A percentile compares a stretch with the other conserved stretches of the same genome.
Evolutionary conservation across 2,888 invertebrate species (phyloP).

Genomic region (Plagiodera versicolora): DNA sequence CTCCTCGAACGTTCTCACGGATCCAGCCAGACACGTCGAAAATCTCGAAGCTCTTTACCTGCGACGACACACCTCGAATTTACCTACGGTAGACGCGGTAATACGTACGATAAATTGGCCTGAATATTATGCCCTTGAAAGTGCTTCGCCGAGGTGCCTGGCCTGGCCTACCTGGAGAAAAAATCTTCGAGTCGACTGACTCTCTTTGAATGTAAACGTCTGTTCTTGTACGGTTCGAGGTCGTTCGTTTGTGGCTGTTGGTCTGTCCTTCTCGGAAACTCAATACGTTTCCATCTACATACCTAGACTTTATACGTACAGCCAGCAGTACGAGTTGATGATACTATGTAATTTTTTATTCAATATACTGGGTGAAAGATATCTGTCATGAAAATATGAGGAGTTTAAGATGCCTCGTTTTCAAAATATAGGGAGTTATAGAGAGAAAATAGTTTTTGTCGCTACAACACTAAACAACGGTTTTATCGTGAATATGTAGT

Average conservation of each 20-base stretch:
- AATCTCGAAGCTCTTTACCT: not conserved
- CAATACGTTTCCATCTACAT: not conserved
- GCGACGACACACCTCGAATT: not conserved
- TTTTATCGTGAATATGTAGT: too few relatives aligned
- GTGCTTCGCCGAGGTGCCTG: conserved; percentile 24
- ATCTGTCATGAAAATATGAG: too few relatives aligned
- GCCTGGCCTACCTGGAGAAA: conserved; percentile 26
- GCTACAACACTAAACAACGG: too few relatives aligned
- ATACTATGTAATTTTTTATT: too few relatives aligned
- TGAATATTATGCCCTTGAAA: conserved; percentile 28
- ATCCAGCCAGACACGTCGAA: too few relatives aligned
- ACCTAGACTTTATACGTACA: not conserved
- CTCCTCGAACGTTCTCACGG: too few relatives aligned
- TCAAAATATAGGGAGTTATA: too few relatives aligned
- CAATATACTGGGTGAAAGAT: too few relatives aligned
- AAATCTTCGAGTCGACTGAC: conserved; percentile 20
- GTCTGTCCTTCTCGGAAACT: not conserved
- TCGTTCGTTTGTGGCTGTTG: conserved; percentile 18
- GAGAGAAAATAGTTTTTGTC: too few relatives aligned
- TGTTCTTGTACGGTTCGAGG: conserved; percentile 26
- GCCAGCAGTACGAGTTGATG: not conserved
- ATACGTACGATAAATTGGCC: conserved; percentile 19
- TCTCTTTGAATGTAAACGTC: conserved; percentile 24
- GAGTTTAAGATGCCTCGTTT: too few relatives aligned
- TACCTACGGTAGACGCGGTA: not conserved